A percentile compares a stretch with the other conserved stretches of the same genome.
Evolutionary conservation across 2,888 invertebrate species (phyloP).

Genomic region (Furcula furcula): DNA sequence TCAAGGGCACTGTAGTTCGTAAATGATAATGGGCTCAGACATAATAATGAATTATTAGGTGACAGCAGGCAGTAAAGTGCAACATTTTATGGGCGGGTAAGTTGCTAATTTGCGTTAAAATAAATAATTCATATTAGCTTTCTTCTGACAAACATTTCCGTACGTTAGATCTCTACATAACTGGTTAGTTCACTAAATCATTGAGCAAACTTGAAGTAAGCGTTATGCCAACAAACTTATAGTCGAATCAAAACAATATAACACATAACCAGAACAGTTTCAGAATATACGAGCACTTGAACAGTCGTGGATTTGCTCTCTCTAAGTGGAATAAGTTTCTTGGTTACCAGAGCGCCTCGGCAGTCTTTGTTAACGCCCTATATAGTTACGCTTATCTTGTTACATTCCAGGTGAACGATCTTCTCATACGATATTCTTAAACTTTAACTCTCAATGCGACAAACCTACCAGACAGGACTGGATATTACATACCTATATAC

Average conservation of each 20-base stretch:
- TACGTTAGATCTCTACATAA: neutral
- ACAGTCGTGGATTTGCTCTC: conserved; percentile 42
- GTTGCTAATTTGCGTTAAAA: too few species aligned
- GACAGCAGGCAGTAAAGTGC: too few species aligned
- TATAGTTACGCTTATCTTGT: conserved; percentile 62
- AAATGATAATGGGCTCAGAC: too few species aligned
- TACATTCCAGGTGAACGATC: conserved; percentile 64
- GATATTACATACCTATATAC: conserved; percentile 10
- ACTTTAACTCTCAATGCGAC: conserved; percentile 18
- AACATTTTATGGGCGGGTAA: too few species aligned
- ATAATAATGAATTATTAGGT: too few species aligned
- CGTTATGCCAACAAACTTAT: conserved; percentile 18
- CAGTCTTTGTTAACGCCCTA: conserved; percentile 56
- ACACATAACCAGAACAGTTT: conserved; percentile 22
- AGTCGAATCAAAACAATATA: conserved; percentile 39
- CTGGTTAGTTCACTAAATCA: conserved; percentile 17
- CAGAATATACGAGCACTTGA: conserved; percentile 33
- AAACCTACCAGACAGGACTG: conserved; percentile 14
- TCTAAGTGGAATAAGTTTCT: conserved; percentile 56
- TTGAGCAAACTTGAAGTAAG: conserved; percentile 32
- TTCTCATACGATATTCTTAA: conserved; percentile 45
- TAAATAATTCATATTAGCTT: too few species aligned
- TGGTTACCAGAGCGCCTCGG: conserved; percentile 51
- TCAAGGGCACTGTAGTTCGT: too few species aligned
- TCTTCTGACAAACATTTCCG: neutral